Evolutionary conservation across 2,797 vertebrate species (phyloP), one percentile per base, ranked within the genome.

Genomic region (Sphenodon punctatus): DNA sequence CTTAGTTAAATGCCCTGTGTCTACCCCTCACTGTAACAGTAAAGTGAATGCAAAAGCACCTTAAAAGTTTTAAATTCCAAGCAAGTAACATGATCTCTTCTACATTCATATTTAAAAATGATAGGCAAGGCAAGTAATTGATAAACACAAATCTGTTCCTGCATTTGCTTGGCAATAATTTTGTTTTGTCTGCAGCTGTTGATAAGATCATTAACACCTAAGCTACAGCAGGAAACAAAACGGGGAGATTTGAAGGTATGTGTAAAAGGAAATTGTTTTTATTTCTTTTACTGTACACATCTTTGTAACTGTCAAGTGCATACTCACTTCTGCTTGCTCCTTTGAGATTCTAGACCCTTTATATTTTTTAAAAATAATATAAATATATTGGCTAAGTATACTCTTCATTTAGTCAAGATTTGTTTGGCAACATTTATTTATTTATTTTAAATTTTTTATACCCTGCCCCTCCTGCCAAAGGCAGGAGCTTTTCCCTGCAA

Each of bases 1-100:
- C 39, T 67, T 66, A 13, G 15, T 88, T 58, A 77, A 81, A 71
- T 75, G 67, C 5, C 12, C 25, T 51, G 23, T 68, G 10, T 60
- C 38, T 75, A 12, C 23, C 8, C n/a, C 61, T 42, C 13, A 59
- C 15, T 63, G 30, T 20, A 67, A 43, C 60, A 34, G 2, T 65
- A 5, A 34, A 32, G 11, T 4, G 80, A 70, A 43, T 67, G 68
- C 20, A 82, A 58, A 84, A 58, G 14, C 16, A 70, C 5, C 32
- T 49, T 80, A 3, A 34, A 56, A 58, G n/a, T n/a, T n/a, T n/a
- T n/a, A 22, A 7, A 22, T 58, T 7, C 34, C 34, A 36, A 22
- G 30, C 55, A 36, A 58, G 4, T 36, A 56, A 56, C 22, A 34
- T 53, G 19, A 34, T 56, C 22, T 55, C 72, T 75, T 1, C 72